These are phyloP conservation scores for Phyllostomus discolor DNA, from an alignment of 2,113 vertebrate genomes.

Conservation along the genomic window DNA sequence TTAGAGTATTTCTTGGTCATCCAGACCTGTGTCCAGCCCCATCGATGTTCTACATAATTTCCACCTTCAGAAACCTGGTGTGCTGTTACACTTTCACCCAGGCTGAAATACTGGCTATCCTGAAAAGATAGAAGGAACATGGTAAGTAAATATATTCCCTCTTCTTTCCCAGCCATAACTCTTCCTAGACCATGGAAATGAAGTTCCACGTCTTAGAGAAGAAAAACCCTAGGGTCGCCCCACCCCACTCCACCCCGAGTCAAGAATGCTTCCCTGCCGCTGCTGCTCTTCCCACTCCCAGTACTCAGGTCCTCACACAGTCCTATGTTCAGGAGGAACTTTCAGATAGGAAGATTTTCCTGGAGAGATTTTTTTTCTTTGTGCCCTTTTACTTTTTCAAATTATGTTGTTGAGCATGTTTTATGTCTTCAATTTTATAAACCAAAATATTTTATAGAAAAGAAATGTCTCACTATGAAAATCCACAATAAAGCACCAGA, in stretches of 20 bases:
- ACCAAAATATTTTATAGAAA: not conserved
- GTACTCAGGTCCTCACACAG: not conserved
- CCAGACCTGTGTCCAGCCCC: not conserved
- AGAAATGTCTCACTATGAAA: not conserved
- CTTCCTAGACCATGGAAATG: not conserved
- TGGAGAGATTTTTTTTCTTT: not conserved
- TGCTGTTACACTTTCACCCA: not conserved
- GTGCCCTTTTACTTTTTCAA: not conserved
- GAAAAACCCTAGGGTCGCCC: not conserved
- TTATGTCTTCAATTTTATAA: not conserved
- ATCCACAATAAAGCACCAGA: not conserved
- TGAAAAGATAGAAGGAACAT: not conserved
- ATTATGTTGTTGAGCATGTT: not conserved
- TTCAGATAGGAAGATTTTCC: not conserved
- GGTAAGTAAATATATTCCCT: not conserved
- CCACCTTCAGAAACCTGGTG: not conserved
- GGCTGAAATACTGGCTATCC: not conserved
- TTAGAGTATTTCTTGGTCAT: not conserved
- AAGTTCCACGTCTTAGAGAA: not conserved
- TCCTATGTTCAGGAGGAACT: not conserved
- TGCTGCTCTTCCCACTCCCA: not conserved
- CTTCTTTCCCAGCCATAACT: not conserved
- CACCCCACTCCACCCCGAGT: not conserved
- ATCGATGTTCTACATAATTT: not conserved
- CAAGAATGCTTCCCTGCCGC: not conserved